Base-by-base conservation (phyloP, 2,113 vertebrate species). In the Porphyrio hochstetteri region DNA sequence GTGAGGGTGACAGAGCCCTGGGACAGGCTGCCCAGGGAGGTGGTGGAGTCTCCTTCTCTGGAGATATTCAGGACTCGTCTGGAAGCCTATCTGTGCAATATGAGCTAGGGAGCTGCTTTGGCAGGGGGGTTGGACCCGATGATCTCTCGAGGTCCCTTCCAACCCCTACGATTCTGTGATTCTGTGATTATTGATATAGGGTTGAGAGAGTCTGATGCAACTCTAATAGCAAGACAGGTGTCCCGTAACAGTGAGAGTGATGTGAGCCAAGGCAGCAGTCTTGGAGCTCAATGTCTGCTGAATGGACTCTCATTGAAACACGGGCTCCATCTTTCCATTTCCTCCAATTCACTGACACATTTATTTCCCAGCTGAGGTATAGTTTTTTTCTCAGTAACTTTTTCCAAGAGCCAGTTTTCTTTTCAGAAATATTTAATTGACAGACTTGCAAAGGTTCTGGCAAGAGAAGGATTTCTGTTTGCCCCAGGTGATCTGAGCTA, bases 211-310 rank as follows among this genome's bases (percentile, higher is more conserved):
- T 44, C 46, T 74, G 17, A 27, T 7, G 5, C 33, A 15, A 29
- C 6, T 64, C 0, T 2, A 20, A 20, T 21, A 60, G 40, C 7
- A 68, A 13, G 46, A 25, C 50, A 25, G 52, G 52, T 25, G 24
- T 53, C 25, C 36, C 2, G 0, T 24, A 60, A 25, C 7, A 35
- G 9, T 0, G 0, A 16, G 33, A 13, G n/a, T 27, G 52, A 5
- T 7, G 7, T 36, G 56, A 85, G 29, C 28, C 36, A 60, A 25
- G 46, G 35, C 20, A 38, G n/a, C n/a, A 44, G 38, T 0, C 0
- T 2, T 72, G 38, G 55, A 80, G 38, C 11, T 74, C 24, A 67
- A 81, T 85, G 16, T 24, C 19, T 68, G 21, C 25, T 59, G n/a
- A 71, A 80, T 19, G 16, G n/a, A 36, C 16, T 50, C 4, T 3